Percentiles rank a stretch among this genome's conserved stretches.
These are phyloP conservation scores for Thaumetopoea pityocampa DNA, from an alignment of 1,140 invertebrate genomes.

Conservation along the genomic window DNA sequence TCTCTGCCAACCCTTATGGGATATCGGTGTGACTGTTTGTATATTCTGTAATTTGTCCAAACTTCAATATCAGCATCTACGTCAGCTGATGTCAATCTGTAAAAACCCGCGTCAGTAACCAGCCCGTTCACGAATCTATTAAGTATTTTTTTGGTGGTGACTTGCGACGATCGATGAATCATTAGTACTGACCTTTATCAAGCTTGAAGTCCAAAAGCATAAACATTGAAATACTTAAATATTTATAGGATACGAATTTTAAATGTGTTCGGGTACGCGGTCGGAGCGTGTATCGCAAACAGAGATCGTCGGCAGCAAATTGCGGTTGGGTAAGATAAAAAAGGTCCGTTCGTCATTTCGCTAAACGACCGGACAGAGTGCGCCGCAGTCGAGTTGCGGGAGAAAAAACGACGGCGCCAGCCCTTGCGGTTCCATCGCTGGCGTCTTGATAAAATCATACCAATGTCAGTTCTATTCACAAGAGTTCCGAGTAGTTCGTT, in stretches of 20 bases:
- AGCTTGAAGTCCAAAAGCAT: conserved; percentile 22
- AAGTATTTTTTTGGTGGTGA: too few species aligned
- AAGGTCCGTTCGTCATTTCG: conserved; percentile 69
- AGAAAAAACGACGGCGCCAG: conserved; percentile 35
- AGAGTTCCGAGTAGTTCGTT: conserved; percentile 33
- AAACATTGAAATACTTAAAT: conserved; percentile 28
- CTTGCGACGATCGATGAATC: neutral
- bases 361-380: conserved; percentile 52
- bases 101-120: too few species aligned
- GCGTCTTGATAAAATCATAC: conserved; percentile 53
- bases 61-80: too few species aligned
- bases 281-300: conserved; percentile 40
- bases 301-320: conserved; percentile 60
- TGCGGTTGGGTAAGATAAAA: conserved; percentile 66
- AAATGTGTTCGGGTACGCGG: conserved; percentile 39
- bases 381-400: conserved; percentile 35
- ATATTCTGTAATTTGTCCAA: too few species aligned
- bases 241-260: conserved; percentile 40
- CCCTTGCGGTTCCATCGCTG: conserved; percentile 28
- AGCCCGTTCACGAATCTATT: too few species aligned
- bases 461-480: conserved; percentile 50
- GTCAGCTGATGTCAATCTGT: too few species aligned
- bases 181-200: conserved; percentile 7
- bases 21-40: too few species aligned
- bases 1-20: too few species aligned